Percentiles rank a stretch among this genome's conserved stretches.
Evolutionary conservation across 37 sponge, comb jelly and placozoan species (phyloP).

Genomic region (Aphrocallistes beatrix): DNA sequence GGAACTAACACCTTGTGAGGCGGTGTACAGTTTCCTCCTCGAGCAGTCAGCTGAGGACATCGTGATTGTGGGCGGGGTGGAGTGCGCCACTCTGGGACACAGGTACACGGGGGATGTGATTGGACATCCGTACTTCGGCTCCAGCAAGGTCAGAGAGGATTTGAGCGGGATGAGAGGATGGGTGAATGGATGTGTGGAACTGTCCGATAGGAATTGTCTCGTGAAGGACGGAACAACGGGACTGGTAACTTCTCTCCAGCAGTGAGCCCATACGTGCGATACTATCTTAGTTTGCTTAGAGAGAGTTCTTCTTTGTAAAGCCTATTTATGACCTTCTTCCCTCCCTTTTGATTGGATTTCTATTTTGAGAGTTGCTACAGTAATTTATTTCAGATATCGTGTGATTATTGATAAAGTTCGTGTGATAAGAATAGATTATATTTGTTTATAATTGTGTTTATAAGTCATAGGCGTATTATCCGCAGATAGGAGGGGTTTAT

Average conservation of each 20-base stretch:
- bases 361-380: no score
- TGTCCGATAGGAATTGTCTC: neutral
- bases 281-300: no score
- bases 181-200: slow-evolving; percentile 6
- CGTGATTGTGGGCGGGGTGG: neutral
- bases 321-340: no score
- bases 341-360: no score
- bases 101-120: slow-evolving; percentile 10
- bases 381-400: no score
- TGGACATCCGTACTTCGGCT: slow-evolving; percentile 20
- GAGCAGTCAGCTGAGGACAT: neutral
- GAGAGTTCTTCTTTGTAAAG: no score
- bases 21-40: slow-evolving; percentile 12
- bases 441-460: no score
- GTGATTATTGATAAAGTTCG: no score
- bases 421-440: no score
- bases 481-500: no score
- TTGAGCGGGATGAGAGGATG: neutral
- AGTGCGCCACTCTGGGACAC: slow-evolving; percentile 16
- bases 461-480: no score
- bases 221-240: neutral
- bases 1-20: neutral
- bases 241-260: neutral
- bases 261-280: no score
- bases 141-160: slow-evolving; percentile 5